Evolutionary conservation across 2,113 vertebrate species (phyloP), one percentile per base, ranked within the genome.

Genomic region (Hassar affinis): DNA sequence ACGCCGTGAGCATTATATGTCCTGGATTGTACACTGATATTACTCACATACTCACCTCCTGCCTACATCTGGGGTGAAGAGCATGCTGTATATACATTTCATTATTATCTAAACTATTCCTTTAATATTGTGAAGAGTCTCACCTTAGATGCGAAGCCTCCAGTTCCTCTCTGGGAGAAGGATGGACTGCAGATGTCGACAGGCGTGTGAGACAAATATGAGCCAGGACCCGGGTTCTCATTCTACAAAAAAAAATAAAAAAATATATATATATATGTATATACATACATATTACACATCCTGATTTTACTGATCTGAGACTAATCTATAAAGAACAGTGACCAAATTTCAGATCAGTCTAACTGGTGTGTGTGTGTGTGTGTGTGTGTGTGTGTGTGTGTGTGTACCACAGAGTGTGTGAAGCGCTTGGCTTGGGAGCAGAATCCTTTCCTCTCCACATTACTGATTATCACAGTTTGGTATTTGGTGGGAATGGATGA

Each of bases 91-190:
- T 47, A 35, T 4, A 27, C 18, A 22, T 35, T 30, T 49, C 5
- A 30, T 27, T 51, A 17, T 72, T 52, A 10, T 27, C 75, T 35
- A 20, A 52, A 18, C 10, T 17, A 1, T 25, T 57, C 2, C 22
- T 25, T 57, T 25, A 57, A 59, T 4, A n/a, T 30, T 5, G 6
- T 45, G 51, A 66, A 35, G 14, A 18, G 33, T 17, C 85, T 87
- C 88, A 96, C 95, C 94, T 89, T 88, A 0, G 93, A 94, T 4
- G 94, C 88, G 22, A 97, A 95, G 27, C 93, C 87, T 2, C 93
- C 89, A 0, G 94, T 96, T 84, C 96, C 95, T 90, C 93, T 95
- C 80, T 86, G 92, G 35, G 95, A 95, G 87, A 94, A 88, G 0
- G 95, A 96, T 25, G 92, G 93, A 47, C 90, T 95, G 74, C 81